Evolutionary conservation across 2,888 invertebrate genomes (phyloP).

Genomic region (Trypoxylon attenuatum): DNA sequence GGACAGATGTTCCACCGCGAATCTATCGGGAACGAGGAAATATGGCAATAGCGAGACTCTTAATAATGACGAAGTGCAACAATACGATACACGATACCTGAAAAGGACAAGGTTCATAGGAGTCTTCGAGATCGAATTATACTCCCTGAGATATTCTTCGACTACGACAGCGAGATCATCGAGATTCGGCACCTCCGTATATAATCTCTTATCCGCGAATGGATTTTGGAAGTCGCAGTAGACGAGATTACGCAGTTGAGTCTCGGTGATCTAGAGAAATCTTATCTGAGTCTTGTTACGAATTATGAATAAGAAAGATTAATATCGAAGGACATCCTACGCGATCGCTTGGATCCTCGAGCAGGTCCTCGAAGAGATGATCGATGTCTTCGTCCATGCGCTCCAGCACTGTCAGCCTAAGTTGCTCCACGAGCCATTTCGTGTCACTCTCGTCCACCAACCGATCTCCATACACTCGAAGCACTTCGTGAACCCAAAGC

Average conservation of each 20-base stretch:
- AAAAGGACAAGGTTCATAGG: constrained; percentile 96
- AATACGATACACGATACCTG: too few species aligned
- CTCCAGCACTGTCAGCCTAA: constrained; percentile 79
- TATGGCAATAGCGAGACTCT: too few species aligned
- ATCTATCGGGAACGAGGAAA: constrained; percentile 76
- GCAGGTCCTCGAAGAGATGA: constrained; percentile 82
- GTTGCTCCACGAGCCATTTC: constrained; percentile 85
- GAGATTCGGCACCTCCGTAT: constrained; percentile 85
- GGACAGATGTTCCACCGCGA: constrained; percentile 95
- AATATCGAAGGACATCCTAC: constrained; percentile 6
- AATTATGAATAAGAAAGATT: not conserved
- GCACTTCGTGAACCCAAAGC: constrained; percentile 95
- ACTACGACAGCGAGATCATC: constrained; percentile 86
- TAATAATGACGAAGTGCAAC: too few species aligned
- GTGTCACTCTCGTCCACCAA: constrained; percentile 89
- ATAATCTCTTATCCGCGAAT: constrained; percentile 87
- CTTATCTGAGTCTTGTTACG: constrained; percentile 3
- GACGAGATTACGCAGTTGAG: constrained; percentile 88
- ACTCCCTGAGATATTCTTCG: constrained; percentile 91
- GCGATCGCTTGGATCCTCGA: not conserved
- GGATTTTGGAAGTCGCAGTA: constrained; percentile 97
- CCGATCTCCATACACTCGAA: constrained; percentile 94
- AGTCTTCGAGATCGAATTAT: constrained; percentile 95
- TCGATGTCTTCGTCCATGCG: constrained; percentile 83
- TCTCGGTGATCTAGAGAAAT: constrained; percentile 82